Evolutionary conservation across 2,113 vertebrate genomes (phyloP).

Genomic region (Ovis aries): DNA sequence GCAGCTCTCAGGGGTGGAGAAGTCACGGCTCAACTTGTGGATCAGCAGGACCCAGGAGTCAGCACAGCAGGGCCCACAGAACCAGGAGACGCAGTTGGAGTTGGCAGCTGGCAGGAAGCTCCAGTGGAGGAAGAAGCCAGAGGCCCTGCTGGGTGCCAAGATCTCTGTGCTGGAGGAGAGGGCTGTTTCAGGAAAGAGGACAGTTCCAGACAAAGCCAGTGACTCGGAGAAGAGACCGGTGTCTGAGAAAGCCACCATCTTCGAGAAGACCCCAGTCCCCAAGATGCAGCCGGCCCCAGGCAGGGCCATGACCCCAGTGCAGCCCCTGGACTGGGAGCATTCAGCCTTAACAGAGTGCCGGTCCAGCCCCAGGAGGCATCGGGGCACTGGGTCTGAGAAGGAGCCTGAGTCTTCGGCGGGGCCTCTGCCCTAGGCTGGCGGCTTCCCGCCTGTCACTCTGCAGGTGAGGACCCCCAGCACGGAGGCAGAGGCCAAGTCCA

Average conservation of each 20-base stretch:
- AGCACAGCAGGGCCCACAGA: conserved; percentile 71
- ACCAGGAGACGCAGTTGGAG: conserved; percentile 30
- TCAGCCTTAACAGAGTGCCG: conserved; percentile 15
- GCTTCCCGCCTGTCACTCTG: conserved; percentile 45
- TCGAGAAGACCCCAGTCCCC: not conserved
- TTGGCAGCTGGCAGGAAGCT: not conserved
- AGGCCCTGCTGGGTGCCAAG: not conserved
- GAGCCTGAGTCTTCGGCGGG: fast-evolving
- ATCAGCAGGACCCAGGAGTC: conserved; percentile 81
- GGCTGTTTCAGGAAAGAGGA: not conserved
- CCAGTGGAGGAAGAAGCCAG: not conserved
- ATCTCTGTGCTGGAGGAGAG: not conserved
- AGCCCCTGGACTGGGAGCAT: not conserved
- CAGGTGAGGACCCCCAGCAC: conserved; percentile 63
- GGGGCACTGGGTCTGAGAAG: not conserved
- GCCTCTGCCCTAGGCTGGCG: not conserved
- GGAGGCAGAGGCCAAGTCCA: not conserved
- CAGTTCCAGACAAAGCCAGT: not conserved
- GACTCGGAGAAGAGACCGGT: not conserved
- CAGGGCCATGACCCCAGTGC: not conserved
- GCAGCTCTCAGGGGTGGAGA: conserved; percentile 79
- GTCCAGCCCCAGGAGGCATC: not conserved
- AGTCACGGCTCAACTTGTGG: conserved; percentile 89
- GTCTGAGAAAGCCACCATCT: conserved; percentile 32
- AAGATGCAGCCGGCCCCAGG: not conserved